Evolutionary conservation across 1,140 invertebrate genomes (phyloP).

Genomic region (Sminthurinus signatus): DNA sequence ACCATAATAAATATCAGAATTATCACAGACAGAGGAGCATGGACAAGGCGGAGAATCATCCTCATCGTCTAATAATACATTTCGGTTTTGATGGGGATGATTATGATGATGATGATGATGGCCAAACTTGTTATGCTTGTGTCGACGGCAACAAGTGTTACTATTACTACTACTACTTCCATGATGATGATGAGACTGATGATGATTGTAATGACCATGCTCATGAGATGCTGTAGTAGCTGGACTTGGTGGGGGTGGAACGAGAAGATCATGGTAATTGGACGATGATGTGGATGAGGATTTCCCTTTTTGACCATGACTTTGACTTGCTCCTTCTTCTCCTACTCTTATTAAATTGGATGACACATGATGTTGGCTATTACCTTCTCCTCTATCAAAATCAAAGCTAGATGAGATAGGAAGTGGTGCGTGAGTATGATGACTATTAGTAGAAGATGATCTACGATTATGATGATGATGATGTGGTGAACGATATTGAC

Average conservation of each 20-base stretch:
- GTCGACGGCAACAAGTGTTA: not conserved
- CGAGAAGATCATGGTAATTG: constrained; percentile 30
- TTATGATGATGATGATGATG: too few relatives aligned
- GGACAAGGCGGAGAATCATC: constrained; percentile 52
- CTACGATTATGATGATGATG: not conserved
- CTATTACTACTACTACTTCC: too few relatives aligned
- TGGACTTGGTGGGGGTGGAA: constrained; percentile 27
- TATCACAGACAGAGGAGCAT: constrained; percentile 87
- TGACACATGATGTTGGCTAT: not conserved
- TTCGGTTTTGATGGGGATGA: not conserved
- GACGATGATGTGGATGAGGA: constrained; percentile 26
- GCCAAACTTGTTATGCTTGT: too few relatives aligned
- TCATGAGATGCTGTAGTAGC: too few relatives aligned
- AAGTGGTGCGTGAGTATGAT: not conserved
- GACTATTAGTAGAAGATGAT: not conserved
- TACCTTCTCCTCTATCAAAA: too few relatives aligned
- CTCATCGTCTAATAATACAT: not conserved
- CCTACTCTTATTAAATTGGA: not conserved
- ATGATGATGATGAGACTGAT: too few relatives aligned
- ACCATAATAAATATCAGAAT: constrained; percentile 53
- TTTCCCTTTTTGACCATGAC: too few relatives aligned
- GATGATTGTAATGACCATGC: too few relatives aligned
- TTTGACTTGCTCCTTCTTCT: too few relatives aligned
- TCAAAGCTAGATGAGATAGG: not conserved
- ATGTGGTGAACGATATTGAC: too few relatives aligned